Percentiles rank a stretch among this genome's conserved stretches.
These are phyloP conservation scores for Congeria kusceri DNA, from an alignment of 2,888 invertebrate genomes.

Conservation along the genomic window DNA sequence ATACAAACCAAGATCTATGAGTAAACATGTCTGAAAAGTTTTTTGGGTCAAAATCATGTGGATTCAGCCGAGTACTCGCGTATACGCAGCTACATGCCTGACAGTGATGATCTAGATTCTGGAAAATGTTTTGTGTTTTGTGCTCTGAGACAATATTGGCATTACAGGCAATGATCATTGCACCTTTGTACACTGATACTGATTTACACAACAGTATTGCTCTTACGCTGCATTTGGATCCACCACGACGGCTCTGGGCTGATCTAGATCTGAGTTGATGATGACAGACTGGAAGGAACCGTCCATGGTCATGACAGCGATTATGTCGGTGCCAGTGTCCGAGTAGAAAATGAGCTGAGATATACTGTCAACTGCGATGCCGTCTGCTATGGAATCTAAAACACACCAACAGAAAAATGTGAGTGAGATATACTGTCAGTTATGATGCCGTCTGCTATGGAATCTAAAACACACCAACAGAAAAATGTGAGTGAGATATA, in stretches of 20 bases:
- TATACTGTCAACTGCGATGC: conserved; percentile 77
- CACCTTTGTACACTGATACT: no score
- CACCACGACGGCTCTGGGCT: conserved; percentile 76
- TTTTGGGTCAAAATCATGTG: no score
- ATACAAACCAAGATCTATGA: no score
- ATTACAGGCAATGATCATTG: no score
- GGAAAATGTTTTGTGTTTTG: no score
- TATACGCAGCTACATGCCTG: no score
- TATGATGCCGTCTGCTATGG: conserved; percentile 76
- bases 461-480: conserved; percentile 44
- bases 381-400: conserved; percentile 73
- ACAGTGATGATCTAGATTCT: no score
- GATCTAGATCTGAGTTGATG: conserved; percentile 68
- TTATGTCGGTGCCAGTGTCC: conserved; percentile 75
- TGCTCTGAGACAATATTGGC: no score
- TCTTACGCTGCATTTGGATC: conserved; percentile 73
- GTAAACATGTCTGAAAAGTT: no score
- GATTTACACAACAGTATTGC: no score
- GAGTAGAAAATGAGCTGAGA: conserved; percentile 78
- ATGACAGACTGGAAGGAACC: conserved; percentile 68
- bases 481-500: conserved; percentile 56
- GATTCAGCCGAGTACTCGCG: no score
- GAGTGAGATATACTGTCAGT: conserved; percentile 76
- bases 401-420: no score
- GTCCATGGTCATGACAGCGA: conserved; percentile 71